Percentiles rank a stretch among this genome's conserved stretches.
Conservation (phyloP, 2,888 invertebrate species). For the Drosophila barbarae region DNA sequence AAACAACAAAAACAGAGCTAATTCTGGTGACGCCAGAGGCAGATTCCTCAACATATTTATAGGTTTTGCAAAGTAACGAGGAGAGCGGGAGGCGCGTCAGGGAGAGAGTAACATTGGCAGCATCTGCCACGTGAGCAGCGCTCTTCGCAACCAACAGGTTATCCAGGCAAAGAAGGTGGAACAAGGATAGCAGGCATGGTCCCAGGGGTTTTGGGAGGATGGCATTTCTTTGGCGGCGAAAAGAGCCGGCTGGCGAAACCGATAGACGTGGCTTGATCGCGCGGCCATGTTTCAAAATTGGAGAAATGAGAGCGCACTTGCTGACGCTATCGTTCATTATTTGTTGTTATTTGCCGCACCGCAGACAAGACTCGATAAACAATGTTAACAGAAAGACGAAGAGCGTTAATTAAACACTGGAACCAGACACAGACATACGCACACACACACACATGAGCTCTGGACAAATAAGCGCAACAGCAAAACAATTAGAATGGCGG, state of each 20-base stretch:
- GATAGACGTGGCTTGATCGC: constrained; percentile 63
- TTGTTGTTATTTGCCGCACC: constrained; percentile 36
- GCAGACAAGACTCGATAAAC: constrained; percentile 55
- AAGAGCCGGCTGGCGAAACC: constrained; percentile 13
- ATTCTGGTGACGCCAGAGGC: constrained; percentile 25
- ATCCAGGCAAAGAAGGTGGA: constrained; percentile 7
- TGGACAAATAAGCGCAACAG: constrained; percentile 49
- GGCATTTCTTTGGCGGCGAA: neutral
- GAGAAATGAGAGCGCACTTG: constrained; percentile 42
- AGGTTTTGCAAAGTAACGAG: constrained; percentile 20
- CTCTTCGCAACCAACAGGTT: constrained; percentile 27
- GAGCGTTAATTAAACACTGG: constrained; percentile 64
- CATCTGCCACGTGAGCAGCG: constrained; percentile 27
- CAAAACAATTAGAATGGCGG: constrained; percentile 59
- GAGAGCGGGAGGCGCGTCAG: constrained; percentile 2
- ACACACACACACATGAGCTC: constrained; percentile 7
- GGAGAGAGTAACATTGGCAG: constrained; percentile 6
- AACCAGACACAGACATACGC: constrained; percentile 36
- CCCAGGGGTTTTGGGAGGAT: neutral
- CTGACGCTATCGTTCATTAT: constrained; percentile 43
- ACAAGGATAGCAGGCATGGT: constrained; percentile 14
- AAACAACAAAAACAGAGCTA: constrained; percentile 10
- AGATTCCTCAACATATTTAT: constrained; percentile 24
- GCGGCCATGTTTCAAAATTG: constrained; percentile 56
- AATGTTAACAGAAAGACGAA: constrained; percentile 43